phyloP scores from a whole-genome alignment of 2,888 invertebrate species.

The Strigamia maritima region DNA sequence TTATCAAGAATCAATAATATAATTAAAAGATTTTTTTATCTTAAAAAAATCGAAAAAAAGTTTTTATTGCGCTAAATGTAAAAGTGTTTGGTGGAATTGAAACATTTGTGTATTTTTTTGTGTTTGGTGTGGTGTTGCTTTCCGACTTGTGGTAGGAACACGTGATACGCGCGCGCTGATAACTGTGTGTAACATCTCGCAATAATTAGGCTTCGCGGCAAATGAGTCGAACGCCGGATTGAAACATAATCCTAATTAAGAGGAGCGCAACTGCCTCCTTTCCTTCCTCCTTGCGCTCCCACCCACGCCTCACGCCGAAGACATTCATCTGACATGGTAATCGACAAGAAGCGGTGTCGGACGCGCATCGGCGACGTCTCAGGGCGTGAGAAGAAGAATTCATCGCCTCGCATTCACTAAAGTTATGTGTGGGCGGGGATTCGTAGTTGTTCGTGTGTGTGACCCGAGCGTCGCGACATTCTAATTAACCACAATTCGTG shows the following conservation, averaged over 20 bases:
- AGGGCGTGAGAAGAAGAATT: too few species aligned
- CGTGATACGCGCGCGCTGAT: conserved; percentile 2
- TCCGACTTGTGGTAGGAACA: not conserved
- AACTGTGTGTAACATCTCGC: conserved; percentile 34
- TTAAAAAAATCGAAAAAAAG: too few species aligned
- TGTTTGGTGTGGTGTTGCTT: too few species aligned
- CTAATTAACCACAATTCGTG: conserved; percentile 35
- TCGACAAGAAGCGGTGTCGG: not conserved
- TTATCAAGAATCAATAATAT: too few species aligned
- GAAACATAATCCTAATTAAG: conserved; percentile 39
- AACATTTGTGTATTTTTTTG: not conserved
- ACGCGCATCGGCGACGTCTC: too few species aligned
- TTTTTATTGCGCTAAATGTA: not conserved
- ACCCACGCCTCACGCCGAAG: not conserved
- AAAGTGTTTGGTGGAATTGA: not conserved
- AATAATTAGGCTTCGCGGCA: conserved; percentile 33
- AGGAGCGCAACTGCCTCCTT: not conserved
- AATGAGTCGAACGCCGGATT: conserved; percentile 36
- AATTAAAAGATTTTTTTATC: too few species aligned
- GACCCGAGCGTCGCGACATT: conserved; percentile 4
- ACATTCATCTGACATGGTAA: not conserved
- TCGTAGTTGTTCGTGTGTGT: too few species aligned
- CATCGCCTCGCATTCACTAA: not conserved
- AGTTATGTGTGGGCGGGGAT: not conserved
- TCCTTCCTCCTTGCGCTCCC: not conserved